These are phyloP conservation scores for Bradypodion pumilum DNA, from an alignment of 2,797 vertebrate species.

Conservation along the genomic window DNA sequence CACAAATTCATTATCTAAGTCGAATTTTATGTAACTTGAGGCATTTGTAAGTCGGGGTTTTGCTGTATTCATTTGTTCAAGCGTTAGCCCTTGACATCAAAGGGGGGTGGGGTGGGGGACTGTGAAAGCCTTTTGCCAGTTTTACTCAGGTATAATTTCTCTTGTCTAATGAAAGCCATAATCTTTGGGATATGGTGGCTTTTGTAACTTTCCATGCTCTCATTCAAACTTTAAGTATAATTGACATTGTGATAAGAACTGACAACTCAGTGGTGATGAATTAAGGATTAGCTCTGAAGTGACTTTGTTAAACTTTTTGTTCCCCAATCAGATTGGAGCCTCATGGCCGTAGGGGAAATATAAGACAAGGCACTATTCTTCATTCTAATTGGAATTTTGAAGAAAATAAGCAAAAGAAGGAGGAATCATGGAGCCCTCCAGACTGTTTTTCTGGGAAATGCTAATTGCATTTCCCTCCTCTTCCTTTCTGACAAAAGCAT, in stretches of 20 bases:
- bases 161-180: not conserved
- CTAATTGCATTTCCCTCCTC: constrained; percentile 24
- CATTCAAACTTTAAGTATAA: constrained; percentile 31
- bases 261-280: constrained; percentile 11
- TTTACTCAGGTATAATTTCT: not conserved
- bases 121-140: fast-evolving
- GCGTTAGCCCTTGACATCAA: not conserved
- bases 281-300: constrained; percentile 38
- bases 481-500: constrained; percentile 35
- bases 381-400: constrained; percentile 31
- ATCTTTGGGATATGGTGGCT: constrained; percentile 7
- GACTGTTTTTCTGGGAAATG: not conserved
- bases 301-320: constrained; percentile 44
- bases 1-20: too few species aligned
- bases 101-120: fast-evolving
- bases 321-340: constrained; percentile 16
- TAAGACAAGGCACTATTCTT: constrained; percentile 43
- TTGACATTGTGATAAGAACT: constrained; percentile 13
- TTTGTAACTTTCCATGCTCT: not conserved
- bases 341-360: constrained; percentile 37
- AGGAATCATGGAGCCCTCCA: constrained; percentile 9
- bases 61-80: not conserved
- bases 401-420: constrained; percentile 29
- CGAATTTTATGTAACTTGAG: too few species aligned
- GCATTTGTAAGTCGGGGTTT: too few species aligned